A percentile compares a stretch with the other conserved stretches of the same genome.
Conservation (phyloP, 2,113 vertebrate species). For the Pandion haliaetus region DNA sequence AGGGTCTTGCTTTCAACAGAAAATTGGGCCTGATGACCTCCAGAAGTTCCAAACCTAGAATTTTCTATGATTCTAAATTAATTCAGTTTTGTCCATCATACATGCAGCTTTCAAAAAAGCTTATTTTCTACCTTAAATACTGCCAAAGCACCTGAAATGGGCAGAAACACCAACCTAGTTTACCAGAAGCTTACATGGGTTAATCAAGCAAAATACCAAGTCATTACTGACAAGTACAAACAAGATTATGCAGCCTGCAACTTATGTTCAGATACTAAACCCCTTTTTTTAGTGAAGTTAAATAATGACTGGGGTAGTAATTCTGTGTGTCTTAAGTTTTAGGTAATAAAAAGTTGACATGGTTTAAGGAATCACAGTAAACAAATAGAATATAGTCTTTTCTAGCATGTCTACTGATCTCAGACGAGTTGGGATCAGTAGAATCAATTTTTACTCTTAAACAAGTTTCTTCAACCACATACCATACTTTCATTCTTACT, state of each 20-base stretch:
- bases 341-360: not conserved
- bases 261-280: not conserved
- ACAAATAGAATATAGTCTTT: not conserved
- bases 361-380: not conserved
- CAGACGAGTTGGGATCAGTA: not conserved
- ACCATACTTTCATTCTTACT: not conserved
- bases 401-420: not conserved
- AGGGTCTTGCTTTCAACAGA: not conserved
- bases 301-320: not conserved
- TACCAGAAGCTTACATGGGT: not conserved
- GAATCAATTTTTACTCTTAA: not conserved
- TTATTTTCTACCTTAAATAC: not conserved
- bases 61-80: not conserved
- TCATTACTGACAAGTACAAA: not conserved
- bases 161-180: not conserved
- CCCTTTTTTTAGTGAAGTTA: not conserved
- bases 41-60: not conserved
- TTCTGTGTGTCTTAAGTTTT: not conserved
- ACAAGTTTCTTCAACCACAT: not conserved
- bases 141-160: not conserved
- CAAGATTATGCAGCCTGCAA: not conserved
- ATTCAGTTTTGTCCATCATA: not conserved
- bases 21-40: not conserved
- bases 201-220: not conserved
- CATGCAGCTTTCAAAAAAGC: not conserved